These are phyloP conservation scores for Helicolenus hilgendorfi DNA, from an alignment of 2,797 vertebrate species.

Conservation along the genomic window DNA sequence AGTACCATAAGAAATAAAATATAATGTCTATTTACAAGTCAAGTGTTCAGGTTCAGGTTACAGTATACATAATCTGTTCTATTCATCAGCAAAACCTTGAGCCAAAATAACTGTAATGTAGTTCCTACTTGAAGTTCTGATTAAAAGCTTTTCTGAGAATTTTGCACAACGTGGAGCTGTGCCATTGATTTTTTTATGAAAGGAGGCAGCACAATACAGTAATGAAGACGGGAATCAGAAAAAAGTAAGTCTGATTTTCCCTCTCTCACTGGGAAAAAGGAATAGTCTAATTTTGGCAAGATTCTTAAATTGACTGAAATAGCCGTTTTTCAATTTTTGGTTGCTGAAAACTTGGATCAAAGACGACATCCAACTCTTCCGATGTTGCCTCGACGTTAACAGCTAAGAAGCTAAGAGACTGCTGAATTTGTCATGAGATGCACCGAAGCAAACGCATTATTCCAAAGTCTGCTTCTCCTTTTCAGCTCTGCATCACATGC, in stretches of 20 bases:
- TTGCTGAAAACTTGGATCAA: constrained; percentile 46
- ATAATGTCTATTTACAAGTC: no score
- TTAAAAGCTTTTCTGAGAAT: background rate
- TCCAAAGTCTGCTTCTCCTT: background rate
- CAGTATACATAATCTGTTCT: background rate
- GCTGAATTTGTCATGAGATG: constrained; percentile 42
- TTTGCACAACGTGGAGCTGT: background rate
- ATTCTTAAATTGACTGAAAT: background rate
- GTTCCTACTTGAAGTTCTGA: background rate
- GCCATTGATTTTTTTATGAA: background rate
- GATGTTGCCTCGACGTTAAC: constrained; percentile 18
- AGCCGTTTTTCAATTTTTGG: constrained; percentile 2
- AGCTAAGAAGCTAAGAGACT: constrained; percentile 39
- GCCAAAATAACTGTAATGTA: background rate
- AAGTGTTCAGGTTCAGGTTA: background rate
- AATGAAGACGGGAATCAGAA: background rate
- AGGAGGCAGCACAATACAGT: background rate
- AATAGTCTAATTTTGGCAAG: background rate
- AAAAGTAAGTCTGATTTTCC: background rate
- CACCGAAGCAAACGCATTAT: background rate
- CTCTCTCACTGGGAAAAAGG: background rate
- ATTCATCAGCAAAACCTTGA: background rate
- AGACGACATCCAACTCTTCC: constrained; percentile 25
- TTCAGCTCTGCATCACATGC: background rate
- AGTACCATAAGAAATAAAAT: no score